Percentiles rank a stretch among this genome's conserved stretches.
These are phyloP conservation scores for Cremastobaeus sp. DNA, from an alignment of 2,888 invertebrate species.

Conservation along the genomic window DNA sequence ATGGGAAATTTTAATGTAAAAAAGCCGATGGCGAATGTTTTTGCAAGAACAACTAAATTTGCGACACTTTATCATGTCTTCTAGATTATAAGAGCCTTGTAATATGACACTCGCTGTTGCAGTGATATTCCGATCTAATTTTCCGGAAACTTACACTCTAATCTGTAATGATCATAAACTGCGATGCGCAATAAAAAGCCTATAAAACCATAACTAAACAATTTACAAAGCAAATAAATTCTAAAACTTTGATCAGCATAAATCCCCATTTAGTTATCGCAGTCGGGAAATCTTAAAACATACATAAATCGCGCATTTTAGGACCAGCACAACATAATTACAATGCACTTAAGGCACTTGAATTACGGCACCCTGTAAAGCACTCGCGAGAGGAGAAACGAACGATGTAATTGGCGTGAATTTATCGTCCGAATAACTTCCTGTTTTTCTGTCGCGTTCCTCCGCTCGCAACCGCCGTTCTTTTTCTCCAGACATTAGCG, in stretches of 20 bases:
- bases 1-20: no score
- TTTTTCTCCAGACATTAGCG: slow-evolving; percentile 55
- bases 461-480: slow-evolving; percentile 38
- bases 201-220: no score
- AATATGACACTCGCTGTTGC: no score
- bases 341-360: slow-evolving; percentile 51
- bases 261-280: slow-evolving; percentile 22
- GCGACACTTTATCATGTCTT: no score
- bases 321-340: slow-evolving; percentile 47
- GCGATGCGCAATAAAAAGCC: no score
- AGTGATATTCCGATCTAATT: no score
- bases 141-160: no score
- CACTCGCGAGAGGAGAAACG: slow-evolving; percentile 39
- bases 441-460: slow-evolving; percentile 43
- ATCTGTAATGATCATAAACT: no score
- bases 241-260: slow-evolving; percentile 7
- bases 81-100: no score
- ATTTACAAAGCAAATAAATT: background rate
- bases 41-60: no score
- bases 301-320: slow-evolving; percentile 43
- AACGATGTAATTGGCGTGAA: slow-evolving; percentile 49
- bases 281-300: slow-evolving; percentile 10
- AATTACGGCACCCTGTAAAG: slow-evolving; percentile 51
- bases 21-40: no score
- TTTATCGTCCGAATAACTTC: slow-evolving; percentile 51